These are phyloP conservation scores for Arrhopalites spinosus DNA, from an alignment of 2,888 invertebrate species.

Conservation along the genomic window DNA sequence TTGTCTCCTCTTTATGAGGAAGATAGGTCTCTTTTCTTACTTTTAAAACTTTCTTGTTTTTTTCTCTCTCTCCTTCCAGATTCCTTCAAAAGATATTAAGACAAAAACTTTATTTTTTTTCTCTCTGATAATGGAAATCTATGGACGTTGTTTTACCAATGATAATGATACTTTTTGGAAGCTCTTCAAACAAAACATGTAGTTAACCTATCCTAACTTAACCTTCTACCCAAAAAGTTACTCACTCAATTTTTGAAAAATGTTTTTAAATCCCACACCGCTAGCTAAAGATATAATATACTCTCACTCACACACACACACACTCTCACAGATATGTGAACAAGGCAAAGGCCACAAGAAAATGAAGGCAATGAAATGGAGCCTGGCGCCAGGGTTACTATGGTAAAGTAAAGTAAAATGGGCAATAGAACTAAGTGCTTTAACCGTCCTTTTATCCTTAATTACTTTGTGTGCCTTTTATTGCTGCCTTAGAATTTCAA, in stretches of 20 bases:
- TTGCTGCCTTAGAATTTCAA: slow-evolving; percentile 53
- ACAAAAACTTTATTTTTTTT: not conserved
- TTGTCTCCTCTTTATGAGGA: no score
- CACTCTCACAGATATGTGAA: not conserved
- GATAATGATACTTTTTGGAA: no score
- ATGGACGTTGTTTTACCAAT: no score
- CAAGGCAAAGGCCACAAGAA: not conserved
- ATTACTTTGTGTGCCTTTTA: slow-evolving; percentile 56
- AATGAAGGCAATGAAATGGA: slow-evolving; percentile 50
- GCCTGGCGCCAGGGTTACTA: slow-evolving; percentile 50
- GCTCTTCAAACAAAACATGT: no score
- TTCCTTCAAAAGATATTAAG: slow-evolving; percentile 8
- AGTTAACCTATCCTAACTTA: no score
- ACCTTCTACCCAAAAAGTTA: no score
- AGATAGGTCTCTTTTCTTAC: not conserved
- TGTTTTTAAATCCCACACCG: no score
- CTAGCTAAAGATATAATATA: no score
- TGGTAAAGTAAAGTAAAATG: slow-evolving; percentile 49
- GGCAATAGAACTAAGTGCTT: slow-evolving; percentile 51
- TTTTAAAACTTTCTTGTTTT: not conserved
- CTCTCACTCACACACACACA: not conserved
- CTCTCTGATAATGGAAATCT: no score
- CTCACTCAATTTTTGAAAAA: no score
- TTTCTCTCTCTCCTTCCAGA: not conserved
- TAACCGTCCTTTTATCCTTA: slow-evolving; percentile 54